Evolutionary conservation across 2,888 invertebrate species (phyloP).

Genomic region (Drosophila ezoana): DNA sequence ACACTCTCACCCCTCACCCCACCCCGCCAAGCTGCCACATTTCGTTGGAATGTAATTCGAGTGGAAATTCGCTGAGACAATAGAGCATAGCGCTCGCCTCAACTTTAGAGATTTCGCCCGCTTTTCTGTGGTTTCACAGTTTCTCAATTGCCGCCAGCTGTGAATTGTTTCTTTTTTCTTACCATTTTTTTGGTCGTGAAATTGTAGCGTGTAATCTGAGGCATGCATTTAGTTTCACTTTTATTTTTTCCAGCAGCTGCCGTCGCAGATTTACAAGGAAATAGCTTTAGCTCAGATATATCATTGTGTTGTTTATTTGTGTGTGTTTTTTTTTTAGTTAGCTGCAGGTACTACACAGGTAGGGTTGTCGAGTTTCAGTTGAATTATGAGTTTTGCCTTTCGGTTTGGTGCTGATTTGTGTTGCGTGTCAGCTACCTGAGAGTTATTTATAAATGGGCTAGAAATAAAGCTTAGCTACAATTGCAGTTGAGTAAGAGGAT

Average conservation of each 20-base stretch:
- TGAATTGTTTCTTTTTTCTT: conserved; percentile 32
- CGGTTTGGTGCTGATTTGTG: conserved; percentile 33
- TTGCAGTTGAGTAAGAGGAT: background rate
- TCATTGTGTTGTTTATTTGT: conserved; percentile 40
- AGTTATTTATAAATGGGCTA: conserved; percentile 11
- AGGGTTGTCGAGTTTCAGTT: conserved; percentile 9
- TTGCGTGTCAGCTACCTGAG: conserved; percentile 41
- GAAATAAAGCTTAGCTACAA: background rate
- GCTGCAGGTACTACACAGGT: background rate
- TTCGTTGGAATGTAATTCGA: conserved; percentile 47
- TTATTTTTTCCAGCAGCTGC: conserved; percentile 38
- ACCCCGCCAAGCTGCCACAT: conserved; percentile 17
- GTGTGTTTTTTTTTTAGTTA: conserved; percentile 14
- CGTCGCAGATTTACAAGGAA: conserved; percentile 51
- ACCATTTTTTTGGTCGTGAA: conserved; percentile 17
- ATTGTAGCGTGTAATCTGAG: conserved; percentile 64
- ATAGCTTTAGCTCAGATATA: conserved; percentile 28
- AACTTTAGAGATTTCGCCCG: conserved; percentile 23
- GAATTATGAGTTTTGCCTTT: conserved; percentile 47
- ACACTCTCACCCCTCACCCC: background rate
- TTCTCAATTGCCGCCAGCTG: conserved; percentile 33
- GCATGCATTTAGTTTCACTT: conserved; percentile 72
- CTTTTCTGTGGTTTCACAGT: conserved; percentile 30
- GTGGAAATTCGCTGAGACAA: conserved; percentile 48
- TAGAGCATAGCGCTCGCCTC: conserved; percentile 13